These are phyloP conservation scores for Apodemus speciosus DNA, from an alignment of 2,113 vertebrate species.

Conservation along the genomic window DNA sequence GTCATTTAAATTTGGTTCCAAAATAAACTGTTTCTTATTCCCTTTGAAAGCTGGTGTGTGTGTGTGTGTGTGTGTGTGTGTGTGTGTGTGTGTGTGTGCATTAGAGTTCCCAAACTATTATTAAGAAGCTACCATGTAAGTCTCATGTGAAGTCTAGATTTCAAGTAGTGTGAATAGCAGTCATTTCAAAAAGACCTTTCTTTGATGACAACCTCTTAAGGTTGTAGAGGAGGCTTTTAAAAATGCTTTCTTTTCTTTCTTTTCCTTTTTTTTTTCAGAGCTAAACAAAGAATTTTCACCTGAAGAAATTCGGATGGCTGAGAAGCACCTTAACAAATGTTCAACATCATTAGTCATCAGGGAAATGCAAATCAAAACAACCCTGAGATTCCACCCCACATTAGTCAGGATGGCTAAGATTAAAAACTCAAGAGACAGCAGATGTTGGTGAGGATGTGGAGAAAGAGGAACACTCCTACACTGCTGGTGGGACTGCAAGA, in stretches of 20 bases:
- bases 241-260: background rate
- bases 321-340: too few species aligned
- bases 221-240: background rate
- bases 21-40: background rate
- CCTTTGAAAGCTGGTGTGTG: background rate
- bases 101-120: background rate
- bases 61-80: background rate
- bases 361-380: too few species aligned
- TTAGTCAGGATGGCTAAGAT: too few species aligned
- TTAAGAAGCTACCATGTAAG: slow-evolving; percentile 18
- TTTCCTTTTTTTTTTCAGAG: too few species aligned
- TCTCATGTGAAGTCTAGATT: background rate
- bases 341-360: too few species aligned
- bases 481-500: too few species aligned
- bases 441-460: too few species aligned
- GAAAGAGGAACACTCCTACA: too few species aligned
- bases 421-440: too few species aligned
- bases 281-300: too few species aligned
- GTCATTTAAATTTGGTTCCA: background rate
- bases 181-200: slow-evolving; percentile 31
- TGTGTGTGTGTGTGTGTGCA: background rate
- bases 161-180: background rate
- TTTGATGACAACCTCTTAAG: background rate
- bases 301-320: too few species aligned
- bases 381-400: too few species aligned